Percentiles rank a stretch among this genome's conserved stretches.
Evolutionary conservation across 2,888 invertebrate species (phyloP).

Genomic region (Nephrocerus scutellatus): DNA sequence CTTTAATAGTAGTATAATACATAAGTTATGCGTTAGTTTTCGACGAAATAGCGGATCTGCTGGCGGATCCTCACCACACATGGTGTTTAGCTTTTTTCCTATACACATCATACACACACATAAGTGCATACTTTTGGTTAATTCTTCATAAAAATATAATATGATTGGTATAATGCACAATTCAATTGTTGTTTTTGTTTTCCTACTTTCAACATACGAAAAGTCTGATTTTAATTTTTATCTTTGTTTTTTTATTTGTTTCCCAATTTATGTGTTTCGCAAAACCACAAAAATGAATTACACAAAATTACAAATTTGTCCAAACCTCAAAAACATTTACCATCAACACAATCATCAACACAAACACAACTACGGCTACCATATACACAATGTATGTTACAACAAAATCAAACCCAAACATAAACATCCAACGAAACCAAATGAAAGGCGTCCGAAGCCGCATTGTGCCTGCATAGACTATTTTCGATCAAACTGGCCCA

Average conservation of each 20-base stretch:
- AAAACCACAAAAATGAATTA: conserved; percentile 15
- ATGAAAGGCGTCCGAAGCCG: conserved; percentile 59
- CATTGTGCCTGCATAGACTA: conserved; percentile 64
- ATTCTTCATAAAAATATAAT: background rate
- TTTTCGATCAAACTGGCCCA: conserved; percentile 59
- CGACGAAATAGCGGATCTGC: too few species aligned
- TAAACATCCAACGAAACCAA: conserved; percentile 11
- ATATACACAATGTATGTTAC: conserved; percentile 7
- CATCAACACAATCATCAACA: conserved; percentile 19
- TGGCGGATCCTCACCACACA: too few species aligned
- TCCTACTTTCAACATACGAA: too few species aligned
- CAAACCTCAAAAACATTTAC: conserved; percentile 11
- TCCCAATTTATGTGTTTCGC: conserved; percentile 21
- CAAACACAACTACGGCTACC: conserved; percentile 18
- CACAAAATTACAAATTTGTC: background rate
- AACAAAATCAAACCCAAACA: conserved; percentile 9
- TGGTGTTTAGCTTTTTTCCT: too few species aligned
- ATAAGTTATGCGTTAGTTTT: too few species aligned
- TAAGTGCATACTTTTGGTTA: too few species aligned
- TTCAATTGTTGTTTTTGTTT: too few species aligned
- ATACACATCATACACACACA: too few species aligned
- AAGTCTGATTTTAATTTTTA: conserved; percentile 27
- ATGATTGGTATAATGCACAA: conserved; percentile 1
- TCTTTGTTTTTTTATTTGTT: conserved; percentile 25
- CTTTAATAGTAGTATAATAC: too few species aligned